Percentiles rank a stretch among this genome's conserved stretches.
phyloP scores from a whole-genome alignment of 2,113 vertebrate species.

The Chaetops frenatus region DNA sequence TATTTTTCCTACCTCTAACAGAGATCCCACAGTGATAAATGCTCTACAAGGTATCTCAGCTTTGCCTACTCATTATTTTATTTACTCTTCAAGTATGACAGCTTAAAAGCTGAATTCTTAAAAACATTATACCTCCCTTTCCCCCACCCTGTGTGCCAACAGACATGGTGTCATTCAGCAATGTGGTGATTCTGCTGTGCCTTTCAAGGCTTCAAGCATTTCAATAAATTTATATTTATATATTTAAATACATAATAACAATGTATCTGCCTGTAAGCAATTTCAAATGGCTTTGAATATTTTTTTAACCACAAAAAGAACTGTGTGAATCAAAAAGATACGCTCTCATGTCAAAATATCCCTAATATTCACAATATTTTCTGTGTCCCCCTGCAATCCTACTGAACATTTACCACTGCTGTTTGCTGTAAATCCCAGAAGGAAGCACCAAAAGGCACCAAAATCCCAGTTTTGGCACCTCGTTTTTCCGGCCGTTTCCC shows the following conservation, averaged over 20 bases:
- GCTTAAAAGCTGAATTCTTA: neutral
- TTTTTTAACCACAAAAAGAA: neutral
- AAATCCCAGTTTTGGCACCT: neutral
- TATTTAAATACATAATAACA: neutral
- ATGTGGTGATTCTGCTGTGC: neutral
- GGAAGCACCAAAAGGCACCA: neutral
- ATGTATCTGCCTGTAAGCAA: neutral
- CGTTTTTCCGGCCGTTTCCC: neutral
- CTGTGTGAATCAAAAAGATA: neutral
- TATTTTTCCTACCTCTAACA: neutral
- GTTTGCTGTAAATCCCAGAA: neutral
- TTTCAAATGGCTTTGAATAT: neutral
- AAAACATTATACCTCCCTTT: neutral
- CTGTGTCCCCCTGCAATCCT: neutral
- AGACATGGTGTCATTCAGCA: neutral
- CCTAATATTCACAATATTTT: neutral
- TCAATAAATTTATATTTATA: neutral
- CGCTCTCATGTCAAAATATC: neutral
- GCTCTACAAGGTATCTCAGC: neutral
- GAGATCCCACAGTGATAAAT: neutral
- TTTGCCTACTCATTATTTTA: neutral
- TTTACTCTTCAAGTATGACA: neutral
- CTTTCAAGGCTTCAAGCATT: neutral
- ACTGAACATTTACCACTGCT: neutral
- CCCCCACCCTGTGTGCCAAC: neutral